Base-by-base conservation (phyloP, 2,797 vertebrate genomes). In the Gymnothorax javanicus region DNA sequence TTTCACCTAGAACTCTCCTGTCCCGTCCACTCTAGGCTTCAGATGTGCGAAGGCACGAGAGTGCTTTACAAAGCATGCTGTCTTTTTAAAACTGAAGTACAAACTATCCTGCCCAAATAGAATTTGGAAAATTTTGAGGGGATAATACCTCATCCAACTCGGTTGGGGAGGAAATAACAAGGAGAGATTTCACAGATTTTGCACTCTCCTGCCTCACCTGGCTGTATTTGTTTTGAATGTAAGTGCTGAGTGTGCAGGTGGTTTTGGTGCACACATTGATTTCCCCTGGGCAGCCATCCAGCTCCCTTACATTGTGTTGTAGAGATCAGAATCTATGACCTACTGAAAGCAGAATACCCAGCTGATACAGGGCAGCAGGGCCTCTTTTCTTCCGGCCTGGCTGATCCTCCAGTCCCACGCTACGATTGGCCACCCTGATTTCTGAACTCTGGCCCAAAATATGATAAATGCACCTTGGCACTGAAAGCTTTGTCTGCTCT, bases 391-490 rank as follows among this genome's bases (percentile, higher is more conserved):
- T 69, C 67, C 8, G 8, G 25, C 25, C 25, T 1, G 8, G 67
- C 23, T 69, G 9, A 7, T 0, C 27, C 27, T 43, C 13, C 25
- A 33, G 71, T 75, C 71, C 25, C 11, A 5, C 43, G 27, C 25
- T 43, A 33, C 7, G 71, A 33, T 43, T 12, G 3, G 71, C 33
- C 20, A 56, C 43, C 77, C 20, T 81, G 77, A 20, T 79, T 79
- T 54, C 54, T 17, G 50, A 50, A 79, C 75, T 20, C n/a, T 33
- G 71, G 23, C 8, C 25, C 71, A 75, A 27, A 75, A 27, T 8
- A 91, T 88, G 88, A 69, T 75, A 84, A 93, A 86, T 71, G 67
- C 87, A 93, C 84, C 90, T 91, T 90, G 91, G 93, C 94, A 95
- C 20, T 60, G 56, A 52, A 79, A 9, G 77, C 77, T 8, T 79